Evolutionary conservation across 2,888 invertebrate genomes (phyloP).

Genomic region (Drosophila suboccidentalis): DNA sequence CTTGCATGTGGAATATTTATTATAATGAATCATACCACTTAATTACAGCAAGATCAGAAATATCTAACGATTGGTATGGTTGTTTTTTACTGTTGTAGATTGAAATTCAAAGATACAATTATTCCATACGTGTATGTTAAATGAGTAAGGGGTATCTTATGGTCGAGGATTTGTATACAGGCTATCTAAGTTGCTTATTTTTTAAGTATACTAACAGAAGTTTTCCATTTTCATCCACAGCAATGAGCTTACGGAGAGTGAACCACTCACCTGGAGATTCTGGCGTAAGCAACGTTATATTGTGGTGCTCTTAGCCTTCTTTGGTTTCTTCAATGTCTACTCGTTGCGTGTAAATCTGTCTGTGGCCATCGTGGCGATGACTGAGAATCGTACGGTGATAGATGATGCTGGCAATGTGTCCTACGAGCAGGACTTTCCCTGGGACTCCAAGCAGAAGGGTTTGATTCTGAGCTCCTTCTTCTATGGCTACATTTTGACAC

Average conservation of each 20-base stretch:
- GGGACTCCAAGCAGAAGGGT: constrained; percentile 92
- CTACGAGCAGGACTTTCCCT: constrained; percentile 91
- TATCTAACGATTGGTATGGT: too few relatives aligned
- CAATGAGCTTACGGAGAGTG: constrained; percentile 79
- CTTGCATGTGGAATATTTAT: too few relatives aligned
- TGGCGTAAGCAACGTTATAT: constrained; percentile 91
- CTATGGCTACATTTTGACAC: constrained; percentile 95
- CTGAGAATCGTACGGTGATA: constrained; percentile 88
- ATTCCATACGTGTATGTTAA: too few relatives aligned
- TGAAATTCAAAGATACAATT: too few relatives aligned
- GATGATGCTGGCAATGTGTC: constrained; percentile 88
- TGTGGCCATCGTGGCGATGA: constrained; percentile 97
- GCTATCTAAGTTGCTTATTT: not conserved
- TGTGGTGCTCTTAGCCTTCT: constrained; percentile 92
- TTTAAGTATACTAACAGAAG: not conserved
- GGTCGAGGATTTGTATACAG: not conserved
- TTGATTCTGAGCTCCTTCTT: constrained; percentile 94
- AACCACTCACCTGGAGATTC: constrained; percentile 88
- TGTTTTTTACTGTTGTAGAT: too few relatives aligned
- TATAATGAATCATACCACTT: too few relatives aligned
- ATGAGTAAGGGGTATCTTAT: not conserved
- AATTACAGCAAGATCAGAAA: too few relatives aligned
- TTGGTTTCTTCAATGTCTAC: constrained; percentile 94
- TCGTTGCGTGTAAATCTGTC: constrained; percentile 95
- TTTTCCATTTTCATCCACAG: constrained; percentile 44